phyloP scores from a whole-genome alignment of 2,888 invertebrate species.

The Drosophila crucigera region DNA sequence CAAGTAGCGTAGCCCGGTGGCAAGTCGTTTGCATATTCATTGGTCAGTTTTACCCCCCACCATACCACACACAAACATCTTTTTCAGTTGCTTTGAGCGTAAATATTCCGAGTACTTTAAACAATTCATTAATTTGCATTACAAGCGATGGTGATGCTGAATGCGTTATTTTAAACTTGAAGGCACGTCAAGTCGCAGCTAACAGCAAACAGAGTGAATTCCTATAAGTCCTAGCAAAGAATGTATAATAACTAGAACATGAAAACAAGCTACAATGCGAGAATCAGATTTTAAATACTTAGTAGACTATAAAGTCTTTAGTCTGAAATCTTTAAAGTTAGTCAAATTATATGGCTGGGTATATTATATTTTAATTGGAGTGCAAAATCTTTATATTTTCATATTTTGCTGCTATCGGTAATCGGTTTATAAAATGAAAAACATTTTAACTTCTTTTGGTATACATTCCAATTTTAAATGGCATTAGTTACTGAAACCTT shows the following conservation, averaged over 20 bases:
- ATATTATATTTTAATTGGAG: too few species aligned
- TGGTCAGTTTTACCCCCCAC: conserved; percentile 47
- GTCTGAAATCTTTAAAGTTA: too few species aligned
- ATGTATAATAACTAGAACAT: background rate
- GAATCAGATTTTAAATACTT: background rate
- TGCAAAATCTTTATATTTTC: too few species aligned
- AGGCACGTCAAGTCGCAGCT: background rate
- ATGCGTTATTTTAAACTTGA: conserved; percentile 6
- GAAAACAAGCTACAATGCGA: background rate
- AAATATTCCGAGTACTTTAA: conserved; percentile 73
- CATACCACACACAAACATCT: conserved; percentile 7
- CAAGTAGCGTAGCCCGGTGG: conserved; percentile 29
- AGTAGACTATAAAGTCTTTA: too few species aligned
- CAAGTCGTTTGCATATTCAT: conserved; percentile 71
- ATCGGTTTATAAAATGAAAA: background rate
- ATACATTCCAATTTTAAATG: too few species aligned
- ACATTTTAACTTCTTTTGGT: background rate
- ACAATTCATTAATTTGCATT: conserved; percentile 77
- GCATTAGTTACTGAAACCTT: background rate
- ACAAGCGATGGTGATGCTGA: conserved; percentile 32
- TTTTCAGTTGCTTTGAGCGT: conserved; percentile 56
- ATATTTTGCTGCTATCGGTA: background rate
- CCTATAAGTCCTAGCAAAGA: background rate
- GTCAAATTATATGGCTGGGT: too few species aligned
- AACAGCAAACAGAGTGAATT: conserved; percentile 10